Base-by-base conservation (phyloP, 2,888 invertebrate genomes). In the Neria commutata region DNA sequence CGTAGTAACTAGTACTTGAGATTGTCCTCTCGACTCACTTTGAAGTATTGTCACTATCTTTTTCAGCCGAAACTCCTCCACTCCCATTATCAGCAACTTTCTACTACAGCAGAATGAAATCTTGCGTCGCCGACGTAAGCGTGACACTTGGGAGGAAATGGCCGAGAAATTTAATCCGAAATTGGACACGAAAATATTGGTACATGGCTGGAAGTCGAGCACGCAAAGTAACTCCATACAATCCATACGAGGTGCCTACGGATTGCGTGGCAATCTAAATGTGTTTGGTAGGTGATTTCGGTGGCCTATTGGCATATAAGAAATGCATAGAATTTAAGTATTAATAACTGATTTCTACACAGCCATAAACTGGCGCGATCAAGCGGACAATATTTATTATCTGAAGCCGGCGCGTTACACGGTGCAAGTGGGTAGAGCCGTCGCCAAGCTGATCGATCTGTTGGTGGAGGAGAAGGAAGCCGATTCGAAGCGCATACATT, bases 171-270 rank as follows among this genome's bases (percentile, higher is more conserved):
- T 81, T 16, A 73, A 82, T 60, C 74, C 79, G 0, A 66, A 72
- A 1, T 60, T 79, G 58, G 78, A 80, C 48, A 81, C 81, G 1
- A 81, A 81, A 56, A 79, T 81, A n/a, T 65, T 81, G 1, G 80
- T 81, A 0, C 81, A 81, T 37, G 81, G 81, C 26, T 81, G 82
- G 81, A 81, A 80, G 58, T 81, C 81, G 6, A 80, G 78, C 58
- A 73, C 78, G 3, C 74, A 76, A 65, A 81, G 80, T 58, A 77
- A 78, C 56, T 76, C 78, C 2, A 77, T 82, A 40, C 80, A 81
- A 63, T 72, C 75, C 8, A 80, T 82, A 24, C 75, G 81, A n/a
- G 75, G 79, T 0, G 79, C 78, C 8, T 82, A 82, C 56, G 66
- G 76, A 3, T 50, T 75, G 48, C 73, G 72, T 4, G 75, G 75